A percentile compares a stretch with the other conserved stretches of the same genome.
phyloP scores from a whole-genome alignment of 1,140 invertebrate species.

The Anoplolepis gracilipes region DNA sequence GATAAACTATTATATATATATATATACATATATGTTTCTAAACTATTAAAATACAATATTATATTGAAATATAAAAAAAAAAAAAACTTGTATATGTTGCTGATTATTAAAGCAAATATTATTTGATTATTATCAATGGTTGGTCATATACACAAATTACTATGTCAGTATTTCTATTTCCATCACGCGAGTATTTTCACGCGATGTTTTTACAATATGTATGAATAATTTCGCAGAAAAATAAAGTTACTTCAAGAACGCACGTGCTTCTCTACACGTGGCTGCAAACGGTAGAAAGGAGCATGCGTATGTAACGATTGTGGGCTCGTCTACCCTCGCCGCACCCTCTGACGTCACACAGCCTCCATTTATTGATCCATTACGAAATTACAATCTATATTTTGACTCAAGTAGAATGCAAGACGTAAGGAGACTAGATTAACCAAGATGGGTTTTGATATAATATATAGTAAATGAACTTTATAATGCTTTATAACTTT shows the following conservation, averaged over 20 bases:
- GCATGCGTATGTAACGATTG: constrained; percentile 61
- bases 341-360: constrained; percentile 81
- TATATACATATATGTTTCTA: constrained; percentile 33
- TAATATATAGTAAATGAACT: constrained; percentile 1
- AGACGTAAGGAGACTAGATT: constrained; percentile 14
- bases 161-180: background rate
- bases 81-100: background rate
- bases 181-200: background rate
- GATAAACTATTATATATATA: constrained; percentile 26
- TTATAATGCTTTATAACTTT: background rate
- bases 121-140: background rate
- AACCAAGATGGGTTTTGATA: background rate
- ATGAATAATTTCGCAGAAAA: background rate
- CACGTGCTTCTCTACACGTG: constrained; percentile 73
- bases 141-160: background rate
- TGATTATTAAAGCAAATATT: constrained; percentile 5
- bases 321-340: constrained; percentile 71
- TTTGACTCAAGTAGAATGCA: constrained; percentile 62
- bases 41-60: constrained; percentile 27
- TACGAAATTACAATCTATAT: constrained; percentile 76
- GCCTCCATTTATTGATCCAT: constrained; percentile 82
- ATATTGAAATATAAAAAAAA: background rate
- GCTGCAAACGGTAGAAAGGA: constrained; percentile 53
- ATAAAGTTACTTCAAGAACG: background rate
- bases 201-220: background rate